These are phyloP conservation scores for Phaenicophaeus curvirostris DNA, from an alignment of 2,797 vertebrate genomes.

Conservation along the genomic window DNA sequence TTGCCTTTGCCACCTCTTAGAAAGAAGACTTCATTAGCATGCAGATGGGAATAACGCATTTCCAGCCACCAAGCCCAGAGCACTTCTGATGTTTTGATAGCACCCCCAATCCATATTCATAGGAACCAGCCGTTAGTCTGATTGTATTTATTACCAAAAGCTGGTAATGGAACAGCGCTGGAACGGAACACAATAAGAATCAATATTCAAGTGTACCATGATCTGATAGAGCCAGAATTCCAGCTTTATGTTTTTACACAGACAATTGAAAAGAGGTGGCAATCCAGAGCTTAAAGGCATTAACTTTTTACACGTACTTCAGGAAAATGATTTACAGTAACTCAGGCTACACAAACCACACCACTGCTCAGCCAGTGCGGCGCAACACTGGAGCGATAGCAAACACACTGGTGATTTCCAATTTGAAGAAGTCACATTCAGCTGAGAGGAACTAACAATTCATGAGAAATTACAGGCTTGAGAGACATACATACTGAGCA, in stretches of 20 bases:
- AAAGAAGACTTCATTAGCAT: not conserved
- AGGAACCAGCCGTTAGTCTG: not conserved
- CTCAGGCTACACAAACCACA: not conserved
- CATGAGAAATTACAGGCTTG: constrained; percentile 2
- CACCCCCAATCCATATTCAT: not conserved
- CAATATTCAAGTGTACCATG: not conserved
- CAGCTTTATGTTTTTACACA: not conserved
- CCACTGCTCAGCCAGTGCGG: not conserved
- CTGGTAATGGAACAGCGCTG: not conserved
- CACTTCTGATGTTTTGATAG: not conserved
- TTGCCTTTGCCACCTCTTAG: not conserved
- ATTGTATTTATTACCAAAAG: constrained; percentile 16
- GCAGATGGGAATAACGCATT: not conserved
- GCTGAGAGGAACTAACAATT: not conserved
- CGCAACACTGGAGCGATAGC: not conserved
- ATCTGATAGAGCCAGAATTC: not conserved
- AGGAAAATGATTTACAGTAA: not conserved
- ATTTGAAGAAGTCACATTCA: not conserved
- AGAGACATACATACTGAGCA: not conserved
- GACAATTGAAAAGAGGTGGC: not conserved
- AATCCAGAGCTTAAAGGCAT: not conserved
- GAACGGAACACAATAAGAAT: not conserved
- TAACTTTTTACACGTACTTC: not conserved
- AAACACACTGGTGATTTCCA: not conserved
- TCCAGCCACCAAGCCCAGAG: not conserved